phyloP scores from a whole-genome alignment of 2,113 vertebrate species.

The Varanus komodoensis region DNA sequence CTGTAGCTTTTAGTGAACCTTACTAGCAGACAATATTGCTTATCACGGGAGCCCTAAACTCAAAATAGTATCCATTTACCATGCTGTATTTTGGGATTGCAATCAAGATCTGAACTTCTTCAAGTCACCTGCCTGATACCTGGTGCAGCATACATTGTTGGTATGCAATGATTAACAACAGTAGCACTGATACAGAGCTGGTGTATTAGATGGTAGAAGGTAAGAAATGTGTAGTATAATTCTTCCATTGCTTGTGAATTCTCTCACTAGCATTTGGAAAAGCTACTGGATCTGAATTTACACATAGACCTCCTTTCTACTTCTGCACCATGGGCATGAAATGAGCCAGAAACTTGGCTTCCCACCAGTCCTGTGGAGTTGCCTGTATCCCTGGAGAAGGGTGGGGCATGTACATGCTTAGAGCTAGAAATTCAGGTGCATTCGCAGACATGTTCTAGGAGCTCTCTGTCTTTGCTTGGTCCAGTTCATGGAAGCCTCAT shows the following conservation, averaged over 20 bases:
- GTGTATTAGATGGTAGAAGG: not conserved
- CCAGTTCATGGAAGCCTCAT: not conserved
- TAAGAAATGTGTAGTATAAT: not conserved
- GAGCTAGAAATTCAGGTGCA: too few species aligned
- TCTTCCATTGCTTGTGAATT: not conserved
- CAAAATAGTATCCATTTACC: not conserved
- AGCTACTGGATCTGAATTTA: not conserved
- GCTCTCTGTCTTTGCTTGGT: too few species aligned
- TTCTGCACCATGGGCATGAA: too few species aligned
- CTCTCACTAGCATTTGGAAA: not conserved
- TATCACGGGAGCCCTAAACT: not conserved
- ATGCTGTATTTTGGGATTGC: not conserved
- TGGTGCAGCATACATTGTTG: not conserved
- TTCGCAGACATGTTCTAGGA: too few species aligned
- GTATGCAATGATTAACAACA: not conserved
- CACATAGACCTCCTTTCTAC: too few species aligned
- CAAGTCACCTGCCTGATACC: not conserved
- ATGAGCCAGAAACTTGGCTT: not conserved
- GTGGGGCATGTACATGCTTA: too few species aligned
- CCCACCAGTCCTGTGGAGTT: not conserved
- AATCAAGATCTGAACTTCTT: not conserved
- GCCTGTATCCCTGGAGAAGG: too few species aligned
- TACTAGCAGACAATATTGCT: not conserved
- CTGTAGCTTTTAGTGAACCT: not conserved
- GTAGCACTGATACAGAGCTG: not conserved